phyloP scores from a whole-genome alignment of 2,797 vertebrate genomes.

The Borostomias antarcticus region DNA sequence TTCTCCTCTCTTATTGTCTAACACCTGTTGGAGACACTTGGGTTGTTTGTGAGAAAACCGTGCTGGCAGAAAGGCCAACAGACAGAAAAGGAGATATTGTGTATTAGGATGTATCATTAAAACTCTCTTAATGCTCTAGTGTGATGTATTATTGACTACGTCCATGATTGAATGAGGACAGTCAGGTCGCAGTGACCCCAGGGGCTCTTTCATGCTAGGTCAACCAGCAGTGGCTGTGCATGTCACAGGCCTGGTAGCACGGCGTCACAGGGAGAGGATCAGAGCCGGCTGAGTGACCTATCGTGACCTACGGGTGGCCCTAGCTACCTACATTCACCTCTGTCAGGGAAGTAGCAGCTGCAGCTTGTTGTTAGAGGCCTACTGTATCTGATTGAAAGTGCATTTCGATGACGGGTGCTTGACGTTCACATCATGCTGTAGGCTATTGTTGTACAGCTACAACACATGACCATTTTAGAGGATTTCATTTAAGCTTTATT shows the following conservation, averaged over 20 bases:
- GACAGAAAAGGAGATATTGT: background rate
- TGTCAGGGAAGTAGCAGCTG: background rate
- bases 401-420: background rate
- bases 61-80: background rate
- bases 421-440: background rate
- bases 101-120: background rate
- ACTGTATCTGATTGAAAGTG: too few relatives aligned
- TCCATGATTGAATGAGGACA: background rate
- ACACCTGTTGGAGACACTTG: constrained; percentile 24
- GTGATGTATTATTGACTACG: background rate
- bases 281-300: constrained; percentile 15
- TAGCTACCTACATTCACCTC: background rate
- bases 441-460: background rate
- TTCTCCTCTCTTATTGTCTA: constrained; percentile 13
- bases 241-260: constrained; percentile 7
- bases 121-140: too few relatives aligned
- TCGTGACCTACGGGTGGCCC: constrained; percentile 7
- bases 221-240: constrained; percentile 5
- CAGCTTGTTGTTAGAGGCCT: too few relatives aligned
- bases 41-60: background rate
- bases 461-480: background rate
- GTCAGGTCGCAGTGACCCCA: background rate
- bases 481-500: background rate
- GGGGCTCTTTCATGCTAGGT: constrained; percentile 14
- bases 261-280: constrained; percentile 21